Evolutionary conservation across 64 coral and sea anemone genomes (phyloP).

Genomic region (Platygyra sinensis): DNA sequence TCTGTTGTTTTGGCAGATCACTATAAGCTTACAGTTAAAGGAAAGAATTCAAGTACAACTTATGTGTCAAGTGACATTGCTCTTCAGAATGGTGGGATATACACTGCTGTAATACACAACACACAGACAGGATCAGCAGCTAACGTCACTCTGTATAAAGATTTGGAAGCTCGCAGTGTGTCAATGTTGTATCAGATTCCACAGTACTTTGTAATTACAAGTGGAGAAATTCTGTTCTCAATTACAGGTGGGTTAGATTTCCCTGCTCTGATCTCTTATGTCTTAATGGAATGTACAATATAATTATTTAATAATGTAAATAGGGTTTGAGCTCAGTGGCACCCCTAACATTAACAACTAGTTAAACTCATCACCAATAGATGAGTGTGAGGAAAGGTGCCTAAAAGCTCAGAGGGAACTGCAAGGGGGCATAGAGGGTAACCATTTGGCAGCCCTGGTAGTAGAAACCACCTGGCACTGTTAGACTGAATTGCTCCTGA

Average conservation of each 20-base stretch:
- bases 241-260: slow-evolving; percentile 56
- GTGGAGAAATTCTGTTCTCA: slow-evolving; percentile 91
- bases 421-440: too few species aligned
- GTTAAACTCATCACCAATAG: not conserved
- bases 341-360: too few species aligned
- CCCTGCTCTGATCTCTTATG: too few species aligned
- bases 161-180: slow-evolving; percentile 55
- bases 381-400: not conserved
- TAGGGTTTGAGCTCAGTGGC: too few species aligned
- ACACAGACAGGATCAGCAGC: not conserved
- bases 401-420: too few species aligned
- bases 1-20: slow-evolving; percentile 44
- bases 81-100: slow-evolving; percentile 70
- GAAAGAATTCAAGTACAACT: slow-evolving; percentile 6
- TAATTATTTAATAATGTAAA: too few species aligned
- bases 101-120: slow-evolving; percentile 51
- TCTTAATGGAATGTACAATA: too few species aligned
- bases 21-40: slow-evolving; percentile 40
- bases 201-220: slow-evolving; percentile 88
- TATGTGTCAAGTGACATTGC: slow-evolving; percentile 29
- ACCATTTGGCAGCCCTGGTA: too few species aligned
- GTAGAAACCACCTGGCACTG: too few species aligned
- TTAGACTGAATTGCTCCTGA: too few species aligned
- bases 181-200: slow-evolving; percentile 90
- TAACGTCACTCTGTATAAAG: slow-evolving; percentile 52